A percentile compares a stretch with the other conserved stretches of the same genome.
These are phyloP conservation scores for Cheilosia variabilis DNA, from an alignment of 2,888 invertebrate species.

Conservation along the genomic window DNA sequence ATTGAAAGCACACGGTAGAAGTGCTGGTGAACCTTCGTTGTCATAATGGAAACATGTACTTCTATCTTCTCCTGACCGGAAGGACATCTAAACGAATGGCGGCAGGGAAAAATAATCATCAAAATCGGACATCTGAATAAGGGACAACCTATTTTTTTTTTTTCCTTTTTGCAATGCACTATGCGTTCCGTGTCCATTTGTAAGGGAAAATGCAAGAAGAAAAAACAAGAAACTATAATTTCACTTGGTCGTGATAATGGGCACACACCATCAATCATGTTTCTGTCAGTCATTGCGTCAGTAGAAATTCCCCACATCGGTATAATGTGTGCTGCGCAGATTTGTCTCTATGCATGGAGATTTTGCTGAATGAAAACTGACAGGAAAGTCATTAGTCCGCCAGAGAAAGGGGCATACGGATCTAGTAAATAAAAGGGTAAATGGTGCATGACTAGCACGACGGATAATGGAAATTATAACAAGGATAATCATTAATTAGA, in stretches of 20 bases:
- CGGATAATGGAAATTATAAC: conserved; percentile 27
- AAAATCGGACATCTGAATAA: neutral
- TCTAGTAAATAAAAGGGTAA: conserved; percentile 33
- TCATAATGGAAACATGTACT: conserved; percentile 23
- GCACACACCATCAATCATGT: conserved; percentile 63
- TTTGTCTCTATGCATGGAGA: conserved; percentile 41
- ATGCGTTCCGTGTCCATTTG: neutral
- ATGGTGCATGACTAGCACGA: conserved; percentile 30
- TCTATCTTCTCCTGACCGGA: neutral
- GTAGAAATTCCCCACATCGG: conserved; percentile 22
- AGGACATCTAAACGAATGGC: conserved; percentile 2
- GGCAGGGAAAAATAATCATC: neutral
- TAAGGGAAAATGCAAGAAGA: neutral
- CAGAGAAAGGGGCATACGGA: neutral
- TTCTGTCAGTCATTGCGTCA: conserved; percentile 71
- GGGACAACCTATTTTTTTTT: neutral
- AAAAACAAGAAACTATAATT: conserved; percentile 20
- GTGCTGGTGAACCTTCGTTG: neutral
- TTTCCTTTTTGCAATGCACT: neutral
- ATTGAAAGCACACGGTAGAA: neutral
- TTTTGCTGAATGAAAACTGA: conserved; percentile 57
- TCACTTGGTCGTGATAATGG: conserved; percentile 48
- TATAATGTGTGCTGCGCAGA: conserved; percentile 8
- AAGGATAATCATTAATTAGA: conserved; percentile 66
- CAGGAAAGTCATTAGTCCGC: conserved; percentile 66